Conservation (phyloP, 2,797 vertebrate species). For the Tiaroga cobitis region DNA sequence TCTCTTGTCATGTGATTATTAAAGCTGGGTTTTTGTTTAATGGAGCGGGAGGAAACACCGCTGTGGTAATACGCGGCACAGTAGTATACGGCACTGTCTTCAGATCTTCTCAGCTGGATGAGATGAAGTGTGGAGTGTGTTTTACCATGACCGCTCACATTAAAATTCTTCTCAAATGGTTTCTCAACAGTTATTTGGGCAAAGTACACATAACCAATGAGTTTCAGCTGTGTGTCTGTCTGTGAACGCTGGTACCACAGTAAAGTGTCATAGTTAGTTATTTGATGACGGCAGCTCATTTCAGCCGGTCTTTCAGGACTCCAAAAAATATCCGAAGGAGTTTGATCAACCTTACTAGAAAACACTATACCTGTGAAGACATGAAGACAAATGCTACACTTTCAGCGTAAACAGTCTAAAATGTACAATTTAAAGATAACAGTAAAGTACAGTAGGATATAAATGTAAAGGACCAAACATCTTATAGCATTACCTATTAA, state of each 20-base stretch:
- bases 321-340: constrained; percentile 18
- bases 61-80: constrained; percentile 50
- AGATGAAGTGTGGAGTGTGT: constrained; percentile 15
- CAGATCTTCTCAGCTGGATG: constrained; percentile 26
- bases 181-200: neutral
- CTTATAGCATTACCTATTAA: constrained; percentile 9
- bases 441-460: too few relatives aligned
- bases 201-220: constrained; percentile 29
- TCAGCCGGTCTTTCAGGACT: constrained; percentile 6
- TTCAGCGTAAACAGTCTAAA: neutral
- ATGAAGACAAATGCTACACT: neutral
- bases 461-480: neutral
- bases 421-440: neutral
- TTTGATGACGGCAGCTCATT: constrained; percentile 31
- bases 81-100: constrained; percentile 49
- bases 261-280: constrained; percentile 23
- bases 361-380: constrained; percentile 29
- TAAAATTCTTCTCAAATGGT: constrained; percentile 22
- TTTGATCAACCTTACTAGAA: constrained; percentile 32
- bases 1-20: neutral
- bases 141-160: constrained; percentile 15
- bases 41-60: neutral
- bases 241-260: constrained; percentile 36
- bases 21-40: constrained; percentile 20
- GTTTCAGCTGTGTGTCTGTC: constrained; percentile 27